phyloP scores from a whole-genome alignment of 2,888 invertebrate species.

The Drosophila merina region DNA sequence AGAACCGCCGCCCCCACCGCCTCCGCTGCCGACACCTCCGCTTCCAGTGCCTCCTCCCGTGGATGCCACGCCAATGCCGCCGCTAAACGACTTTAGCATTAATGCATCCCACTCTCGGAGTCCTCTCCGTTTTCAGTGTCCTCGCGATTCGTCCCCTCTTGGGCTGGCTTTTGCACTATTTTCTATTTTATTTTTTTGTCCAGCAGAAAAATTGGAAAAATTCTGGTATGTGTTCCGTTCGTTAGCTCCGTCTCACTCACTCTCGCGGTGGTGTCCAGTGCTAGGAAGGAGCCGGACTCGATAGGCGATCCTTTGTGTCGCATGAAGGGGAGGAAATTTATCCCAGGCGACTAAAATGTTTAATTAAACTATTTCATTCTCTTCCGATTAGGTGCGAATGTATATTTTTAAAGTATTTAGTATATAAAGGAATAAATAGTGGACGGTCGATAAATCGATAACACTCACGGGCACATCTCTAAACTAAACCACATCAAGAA shows the following conservation, averaged over 20 bases:
- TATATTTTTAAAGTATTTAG: too few relatives aligned
- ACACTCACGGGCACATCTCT: neutral
- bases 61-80: slow-evolving; percentile 63
- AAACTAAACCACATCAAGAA: neutral
- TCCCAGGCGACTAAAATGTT: too few relatives aligned
- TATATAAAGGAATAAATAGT: neutral
- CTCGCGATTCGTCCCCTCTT: neutral
- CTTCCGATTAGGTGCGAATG: too few relatives aligned
- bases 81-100: slow-evolving; percentile 82
- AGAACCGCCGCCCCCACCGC: slow-evolving; percentile 46
- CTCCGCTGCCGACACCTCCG: slow-evolving; percentile 17
- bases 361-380: too few relatives aligned
- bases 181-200: neutral
- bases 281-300: neutral
- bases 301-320: neutral
- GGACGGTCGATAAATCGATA: neutral
- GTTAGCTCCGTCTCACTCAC: neutral
- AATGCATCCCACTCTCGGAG: slow-evolving; percentile 82
- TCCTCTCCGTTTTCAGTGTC: slow-evolving; percentile 71
- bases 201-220: slow-evolving; percentile 2
- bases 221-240: slow-evolving; percentile 1
- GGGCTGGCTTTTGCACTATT: neutral
- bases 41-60: slow-evolving; percentile 35
- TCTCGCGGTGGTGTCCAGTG: neutral
- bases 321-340: neutral